A percentile compares a stretch with the other conserved stretches of the same genome.
Conservation (phyloP, 1,140 invertebrate genomes). For the Pissodes strobi region DNA sequence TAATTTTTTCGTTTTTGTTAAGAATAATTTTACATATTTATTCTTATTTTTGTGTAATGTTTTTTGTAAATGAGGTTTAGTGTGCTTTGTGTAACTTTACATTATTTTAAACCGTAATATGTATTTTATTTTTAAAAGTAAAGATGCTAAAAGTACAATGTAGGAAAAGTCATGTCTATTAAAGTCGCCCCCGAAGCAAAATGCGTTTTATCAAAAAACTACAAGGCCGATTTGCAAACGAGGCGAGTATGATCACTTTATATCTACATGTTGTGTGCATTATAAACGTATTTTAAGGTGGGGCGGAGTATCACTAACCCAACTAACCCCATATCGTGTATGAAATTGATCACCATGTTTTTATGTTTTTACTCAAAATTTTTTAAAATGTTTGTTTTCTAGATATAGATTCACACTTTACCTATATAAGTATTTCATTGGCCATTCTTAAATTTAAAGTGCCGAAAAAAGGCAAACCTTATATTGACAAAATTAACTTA, state of each 20-base stretch:
- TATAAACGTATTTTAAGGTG: background rate
- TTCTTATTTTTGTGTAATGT: background rate
- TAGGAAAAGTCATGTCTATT: background rate
- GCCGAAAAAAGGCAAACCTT: background rate
- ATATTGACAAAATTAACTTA: background rate
- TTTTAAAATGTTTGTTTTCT: background rate
- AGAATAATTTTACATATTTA: background rate
- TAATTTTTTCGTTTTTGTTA: background rate
- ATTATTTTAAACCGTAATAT: too few relatives aligned
- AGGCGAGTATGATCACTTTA: background rate
- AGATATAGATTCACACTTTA: too few relatives aligned
- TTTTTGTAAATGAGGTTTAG: background rate
- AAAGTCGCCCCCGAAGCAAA: background rate
- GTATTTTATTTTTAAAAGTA: background rate
- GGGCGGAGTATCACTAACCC: background rate
- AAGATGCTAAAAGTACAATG: too few relatives aligned
- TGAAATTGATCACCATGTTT: background rate
- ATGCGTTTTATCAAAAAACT: background rate
- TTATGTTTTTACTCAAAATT: background rate
- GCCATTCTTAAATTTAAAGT: background rate
- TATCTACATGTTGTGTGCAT: background rate
- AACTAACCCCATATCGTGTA: background rate
- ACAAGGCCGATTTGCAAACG: too few relatives aligned
- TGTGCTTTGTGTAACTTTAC: background rate
- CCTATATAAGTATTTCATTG: background rate